Evolutionary conservation across 2,113 vertebrate species (phyloP).

Genomic region (Cettia cetti): DNA sequence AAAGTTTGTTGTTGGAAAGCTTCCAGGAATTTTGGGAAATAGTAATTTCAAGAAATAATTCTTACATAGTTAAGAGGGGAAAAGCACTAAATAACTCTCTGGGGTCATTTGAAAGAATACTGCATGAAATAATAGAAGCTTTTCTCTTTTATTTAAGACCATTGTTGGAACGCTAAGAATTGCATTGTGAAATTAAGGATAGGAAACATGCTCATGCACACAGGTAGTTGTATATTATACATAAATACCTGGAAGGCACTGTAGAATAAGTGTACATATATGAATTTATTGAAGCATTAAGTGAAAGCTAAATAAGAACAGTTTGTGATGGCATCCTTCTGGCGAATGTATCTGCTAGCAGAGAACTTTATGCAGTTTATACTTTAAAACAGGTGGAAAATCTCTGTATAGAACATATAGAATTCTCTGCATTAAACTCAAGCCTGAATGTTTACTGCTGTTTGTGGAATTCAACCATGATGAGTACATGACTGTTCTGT

Average conservation of each 20-base stretch:
- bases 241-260: not conserved
- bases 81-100: rapidly evolving
- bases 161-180: not conserved
- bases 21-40: not conserved
- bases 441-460: not conserved
- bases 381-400: not conserved
- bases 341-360: not conserved
- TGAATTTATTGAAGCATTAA: not conserved
- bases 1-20: not conserved
- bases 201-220: not conserved
- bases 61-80: not conserved
- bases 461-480: not conserved
- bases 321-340: not conserved
- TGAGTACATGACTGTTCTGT: not conserved
- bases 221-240: not conserved
- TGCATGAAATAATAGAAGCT: not conserved
- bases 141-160: not conserved
- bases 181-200: not conserved
- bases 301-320: not conserved
- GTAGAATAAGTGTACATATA: not conserved
- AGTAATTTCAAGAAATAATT: not conserved
- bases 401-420: not conserved
- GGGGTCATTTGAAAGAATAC: not conserved
- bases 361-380: not conserved
- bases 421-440: not conserved